Conservation (phyloP, 37 sponge, comb jelly and placozoan genomes). For the Hexactinellida sp. region DNA sequence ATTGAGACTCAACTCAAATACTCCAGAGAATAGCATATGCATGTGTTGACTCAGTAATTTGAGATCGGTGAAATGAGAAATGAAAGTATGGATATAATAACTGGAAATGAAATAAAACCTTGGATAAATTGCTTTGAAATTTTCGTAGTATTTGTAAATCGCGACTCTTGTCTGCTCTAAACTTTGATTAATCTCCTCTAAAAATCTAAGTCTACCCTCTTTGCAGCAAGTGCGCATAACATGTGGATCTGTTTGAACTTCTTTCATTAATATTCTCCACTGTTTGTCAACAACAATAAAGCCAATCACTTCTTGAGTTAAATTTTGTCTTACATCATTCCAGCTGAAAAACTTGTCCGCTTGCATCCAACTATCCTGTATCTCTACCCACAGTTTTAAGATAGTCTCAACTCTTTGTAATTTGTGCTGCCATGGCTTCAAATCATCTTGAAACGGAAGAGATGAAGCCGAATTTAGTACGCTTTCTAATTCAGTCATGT, state of each 20-base stretch:
- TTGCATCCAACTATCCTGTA: background rate
- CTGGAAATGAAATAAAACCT: constrained; percentile 7
- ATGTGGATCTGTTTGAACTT: background rate
- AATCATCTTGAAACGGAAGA: background rate
- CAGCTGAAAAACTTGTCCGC: constrained; percentile 13
- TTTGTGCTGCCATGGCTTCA: background rate
- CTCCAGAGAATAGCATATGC: background rate
- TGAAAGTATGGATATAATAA: background rate
- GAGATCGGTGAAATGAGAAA: background rate
- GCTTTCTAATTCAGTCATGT: background rate
- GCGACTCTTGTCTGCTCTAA: background rate
- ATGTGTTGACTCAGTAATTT: background rate
- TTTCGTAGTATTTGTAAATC: background rate
- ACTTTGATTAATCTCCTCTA: background rate
- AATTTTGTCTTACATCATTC: background rate
- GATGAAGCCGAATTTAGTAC: background rate
- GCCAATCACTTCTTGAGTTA: background rate
- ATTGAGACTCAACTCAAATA: background rate
- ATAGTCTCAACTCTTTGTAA: background rate
- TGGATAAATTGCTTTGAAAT: background rate
- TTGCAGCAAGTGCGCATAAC: background rate
- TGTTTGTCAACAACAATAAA: constrained; percentile 14
- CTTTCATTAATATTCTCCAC: constrained; percentile 8
- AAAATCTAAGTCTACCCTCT: background rate
- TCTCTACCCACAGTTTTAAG: background rate